These are phyloP conservation scores for Nipponia nippon DNA, from an alignment of 2,113 vertebrate genomes.

Conservation along the genomic window DNA sequence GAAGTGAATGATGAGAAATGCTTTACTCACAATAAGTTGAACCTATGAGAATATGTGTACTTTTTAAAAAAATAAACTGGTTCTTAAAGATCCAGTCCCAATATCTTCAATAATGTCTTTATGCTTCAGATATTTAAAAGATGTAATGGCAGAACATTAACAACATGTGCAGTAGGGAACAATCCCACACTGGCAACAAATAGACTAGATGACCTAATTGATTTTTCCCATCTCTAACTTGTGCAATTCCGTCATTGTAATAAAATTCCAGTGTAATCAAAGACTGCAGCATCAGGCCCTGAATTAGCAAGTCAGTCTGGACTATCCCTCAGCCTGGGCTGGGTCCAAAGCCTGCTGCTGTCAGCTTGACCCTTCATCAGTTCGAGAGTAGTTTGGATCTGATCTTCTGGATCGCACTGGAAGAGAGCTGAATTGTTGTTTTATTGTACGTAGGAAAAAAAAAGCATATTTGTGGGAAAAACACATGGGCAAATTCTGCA, in stretches of 20 bases:
- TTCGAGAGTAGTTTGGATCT: neutral
- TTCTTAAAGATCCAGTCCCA: neutral
- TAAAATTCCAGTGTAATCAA: slow-evolving; percentile 34
- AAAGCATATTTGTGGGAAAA: neutral
- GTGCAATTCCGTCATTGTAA: slow-evolving; percentile 38
- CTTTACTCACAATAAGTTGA: neutral
- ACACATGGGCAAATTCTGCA: neutral
- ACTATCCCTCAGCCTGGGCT: neutral
- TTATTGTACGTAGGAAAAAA: neutral
- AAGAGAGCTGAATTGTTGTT: neutral
- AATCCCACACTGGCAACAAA: slow-evolving; percentile 3
- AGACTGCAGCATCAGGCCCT: slow-evolving; percentile 8
- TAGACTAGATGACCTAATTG: slow-evolving; percentile 31
- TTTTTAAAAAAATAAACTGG: neutral
- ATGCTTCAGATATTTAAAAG: neutral
- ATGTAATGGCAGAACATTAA: neutral
- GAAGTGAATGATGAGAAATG: neutral
- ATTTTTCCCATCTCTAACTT: slow-evolving; percentile 1
- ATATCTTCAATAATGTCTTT: neutral
- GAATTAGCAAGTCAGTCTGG: slow-evolving; percentile 9
- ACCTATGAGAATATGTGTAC: neutral
- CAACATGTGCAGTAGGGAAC: neutral
- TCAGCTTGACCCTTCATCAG: slow-evolving; percentile 20
- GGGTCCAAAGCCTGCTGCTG: slow-evolving; percentile 15
- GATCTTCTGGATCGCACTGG: neutral